Evolutionary conservation across 2,797 vertebrate species (phyloP).

Genomic region (Paedocypris micromegethes): DNA sequence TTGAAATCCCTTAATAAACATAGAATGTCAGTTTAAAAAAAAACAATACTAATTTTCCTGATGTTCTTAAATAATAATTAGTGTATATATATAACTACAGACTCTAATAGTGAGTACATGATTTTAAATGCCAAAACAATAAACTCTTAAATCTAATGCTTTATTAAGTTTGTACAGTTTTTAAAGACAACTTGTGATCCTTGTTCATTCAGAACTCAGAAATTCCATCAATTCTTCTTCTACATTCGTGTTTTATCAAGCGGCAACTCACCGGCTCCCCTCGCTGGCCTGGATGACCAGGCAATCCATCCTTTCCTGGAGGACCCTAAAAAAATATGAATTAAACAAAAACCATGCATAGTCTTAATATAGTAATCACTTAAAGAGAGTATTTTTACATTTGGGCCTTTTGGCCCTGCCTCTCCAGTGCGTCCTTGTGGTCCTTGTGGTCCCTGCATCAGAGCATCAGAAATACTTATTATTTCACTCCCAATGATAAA

Average conservation of each 20-base stretch:
- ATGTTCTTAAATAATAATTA: not conserved
- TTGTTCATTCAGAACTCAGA: too few relatives aligned
- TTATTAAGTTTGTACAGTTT: too few relatives aligned
- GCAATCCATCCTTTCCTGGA: conserved; percentile 82
- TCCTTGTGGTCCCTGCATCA: conserved; percentile 78
- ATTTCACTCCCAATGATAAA: conserved; percentile 20
- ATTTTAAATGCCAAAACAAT: too few relatives aligned
- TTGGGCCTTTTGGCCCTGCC: conserved; percentile 79
- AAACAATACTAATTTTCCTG: not conserved
- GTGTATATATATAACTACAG: not conserved
- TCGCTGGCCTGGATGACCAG: conserved; percentile 87
- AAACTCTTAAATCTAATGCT: too few relatives aligned
- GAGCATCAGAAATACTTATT: conserved; percentile 20
- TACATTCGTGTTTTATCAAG: conserved; percentile 8
- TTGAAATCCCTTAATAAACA: conserved; percentile 80
- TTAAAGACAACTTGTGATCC: too few relatives aligned
- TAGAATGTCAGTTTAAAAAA: not conserved
- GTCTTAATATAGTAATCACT: not conserved
- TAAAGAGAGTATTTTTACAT: conserved; percentile 58
- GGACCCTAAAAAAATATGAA: conserved; percentile 70
- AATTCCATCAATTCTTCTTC: too few relatives aligned
- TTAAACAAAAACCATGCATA: not conserved
- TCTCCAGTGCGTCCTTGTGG: conserved; percentile 79
- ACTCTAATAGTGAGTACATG: too few relatives aligned
- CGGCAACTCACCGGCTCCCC: conserved; percentile 81